phyloP scores from a whole-genome alignment of 1,140 invertebrate species.

The Physella acuta region DNA sequence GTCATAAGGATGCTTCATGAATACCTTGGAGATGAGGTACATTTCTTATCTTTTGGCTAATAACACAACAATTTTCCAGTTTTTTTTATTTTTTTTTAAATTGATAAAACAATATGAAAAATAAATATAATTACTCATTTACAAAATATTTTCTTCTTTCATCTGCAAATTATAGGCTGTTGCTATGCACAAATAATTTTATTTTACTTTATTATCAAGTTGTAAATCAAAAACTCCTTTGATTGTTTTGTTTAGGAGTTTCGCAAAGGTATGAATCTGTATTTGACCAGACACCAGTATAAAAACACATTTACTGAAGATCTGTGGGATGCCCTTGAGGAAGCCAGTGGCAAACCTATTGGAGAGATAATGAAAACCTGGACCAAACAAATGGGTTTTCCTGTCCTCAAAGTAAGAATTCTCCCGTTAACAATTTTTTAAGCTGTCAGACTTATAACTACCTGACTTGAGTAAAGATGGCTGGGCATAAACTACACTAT shows the following conservation, averaged over 20 bases:
- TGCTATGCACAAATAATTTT: too few relatives aligned
- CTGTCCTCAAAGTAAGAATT: constrained; percentile 52
- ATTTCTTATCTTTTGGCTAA: constrained; percentile 17
- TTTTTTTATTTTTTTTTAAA: too few relatives aligned
- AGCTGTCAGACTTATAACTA: too few relatives aligned
- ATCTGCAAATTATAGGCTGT: too few relatives aligned
- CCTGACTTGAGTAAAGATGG: too few relatives aligned
- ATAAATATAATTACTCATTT: too few relatives aligned
- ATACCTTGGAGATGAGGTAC: constrained; percentile 81
- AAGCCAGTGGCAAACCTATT: constrained; percentile 89
- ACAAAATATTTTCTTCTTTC: too few relatives aligned
- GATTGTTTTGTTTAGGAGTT: constrained; percentile 69
- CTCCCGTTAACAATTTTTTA: too few relatives aligned
- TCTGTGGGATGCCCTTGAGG: constrained; percentile 86
- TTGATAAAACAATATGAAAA: too few relatives aligned
- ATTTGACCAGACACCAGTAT: constrained; percentile 86
- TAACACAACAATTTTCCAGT: background rate
- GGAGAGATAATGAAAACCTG: constrained; percentile 90
- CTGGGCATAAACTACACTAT: too few relatives aligned
- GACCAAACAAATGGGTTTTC: constrained; percentile 88
- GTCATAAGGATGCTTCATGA: constrained; percentile 95
- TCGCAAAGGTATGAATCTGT: constrained; percentile 90
- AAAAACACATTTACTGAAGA: constrained; percentile 91
- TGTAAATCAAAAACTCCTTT: too few relatives aligned
- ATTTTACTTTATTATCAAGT: too few relatives aligned